phyloP scores from a whole-genome alignment of 2,797 vertebrate genomes.

The Propithecus deckenii region DNA sequence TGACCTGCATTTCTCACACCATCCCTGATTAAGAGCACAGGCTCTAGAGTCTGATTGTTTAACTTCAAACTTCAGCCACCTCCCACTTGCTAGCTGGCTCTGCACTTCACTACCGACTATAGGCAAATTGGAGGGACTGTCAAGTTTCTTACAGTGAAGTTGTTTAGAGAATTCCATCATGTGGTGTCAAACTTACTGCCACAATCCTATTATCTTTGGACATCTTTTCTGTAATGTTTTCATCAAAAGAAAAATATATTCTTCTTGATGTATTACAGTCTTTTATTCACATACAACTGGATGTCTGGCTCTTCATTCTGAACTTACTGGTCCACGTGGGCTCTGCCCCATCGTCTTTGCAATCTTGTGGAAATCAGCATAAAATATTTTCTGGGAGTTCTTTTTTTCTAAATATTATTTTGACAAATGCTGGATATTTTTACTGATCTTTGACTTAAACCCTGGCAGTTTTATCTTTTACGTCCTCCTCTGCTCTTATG shows the following conservation, averaged over 20 bases:
- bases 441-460: constrained; percentile 68
- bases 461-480: constrained; percentile 64
- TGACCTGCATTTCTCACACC: background rate
- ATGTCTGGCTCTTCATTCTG: background rate
- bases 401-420: constrained; percentile 66
- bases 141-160: background rate
- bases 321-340: background rate
- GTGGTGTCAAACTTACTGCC: background rate
- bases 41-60: background rate
- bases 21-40: background rate
- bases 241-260: constrained; percentile 17
- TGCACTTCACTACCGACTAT: background rate
- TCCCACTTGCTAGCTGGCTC: background rate
- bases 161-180: constrained; percentile 13
- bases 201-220: background rate
- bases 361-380: constrained; percentile 48
- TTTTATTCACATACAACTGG: background rate
- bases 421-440: constrained; percentile 67
- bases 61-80: background rate
- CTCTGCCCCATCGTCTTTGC: background rate
- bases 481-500: constrained; percentile 58
- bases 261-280: background rate
- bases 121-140: background rate
- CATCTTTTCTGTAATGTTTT: constrained; percentile 21
- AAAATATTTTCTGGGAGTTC: constrained; percentile 46